Conservation (phyloP, 2,113 vertebrate species). For the western clawed frog (Xenopus tropicalis) region DNA sequence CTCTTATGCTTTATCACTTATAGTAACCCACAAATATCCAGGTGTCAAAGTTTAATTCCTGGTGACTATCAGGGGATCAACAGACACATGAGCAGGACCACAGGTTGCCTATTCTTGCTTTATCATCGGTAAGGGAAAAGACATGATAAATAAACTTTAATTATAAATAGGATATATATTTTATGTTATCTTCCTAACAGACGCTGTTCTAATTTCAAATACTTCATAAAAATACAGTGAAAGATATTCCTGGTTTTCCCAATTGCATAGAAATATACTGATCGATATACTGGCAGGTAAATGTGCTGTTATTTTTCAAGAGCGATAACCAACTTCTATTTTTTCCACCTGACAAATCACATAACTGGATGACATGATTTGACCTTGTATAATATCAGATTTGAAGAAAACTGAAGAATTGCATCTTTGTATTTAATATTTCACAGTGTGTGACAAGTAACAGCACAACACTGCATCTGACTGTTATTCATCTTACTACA, state of each 20-base stretch:
- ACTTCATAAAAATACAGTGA: not conserved
- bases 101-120: too few species aligned
- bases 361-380: conserved; percentile 1
- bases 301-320: not conserved
- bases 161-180: too few species aligned
- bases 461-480: not conserved
- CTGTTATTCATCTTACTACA: too few species aligned
- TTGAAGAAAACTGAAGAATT: not conserved
- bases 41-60: too few species aligned
- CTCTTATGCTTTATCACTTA: too few species aligned
- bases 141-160: too few species aligned
- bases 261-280: not conserved
- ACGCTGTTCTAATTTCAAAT: too few species aligned
- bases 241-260: not conserved
- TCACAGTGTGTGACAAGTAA: not conserved
- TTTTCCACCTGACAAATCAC: not conserved
- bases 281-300: not conserved
- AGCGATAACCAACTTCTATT: not conserved
- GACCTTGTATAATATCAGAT: not conserved
- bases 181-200: too few species aligned
- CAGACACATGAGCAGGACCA: too few species aligned
- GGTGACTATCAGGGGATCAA: too few species aligned
- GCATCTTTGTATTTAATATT: conserved; percentile 2
- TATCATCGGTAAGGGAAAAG: too few species aligned
- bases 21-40: too few species aligned